Evolutionary conservation across 2,797 vertebrate genomes (phyloP).

Genomic region (Chelidonichthys spinosus): DNA sequence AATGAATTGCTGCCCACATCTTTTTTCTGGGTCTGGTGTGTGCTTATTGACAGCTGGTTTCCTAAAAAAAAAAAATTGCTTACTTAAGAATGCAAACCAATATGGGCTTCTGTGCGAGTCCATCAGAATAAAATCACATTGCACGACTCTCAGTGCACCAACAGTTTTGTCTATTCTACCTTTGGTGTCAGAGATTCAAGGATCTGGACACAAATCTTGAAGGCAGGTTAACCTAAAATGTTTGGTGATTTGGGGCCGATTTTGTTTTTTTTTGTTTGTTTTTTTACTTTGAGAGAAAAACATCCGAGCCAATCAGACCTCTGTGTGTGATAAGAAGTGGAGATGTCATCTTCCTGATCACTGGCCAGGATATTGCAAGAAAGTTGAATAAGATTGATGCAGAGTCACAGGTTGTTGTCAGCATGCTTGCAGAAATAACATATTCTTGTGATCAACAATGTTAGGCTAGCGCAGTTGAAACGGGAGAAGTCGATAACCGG

Average conservation of each 20-base stretch:
- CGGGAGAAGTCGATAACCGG: neutral
- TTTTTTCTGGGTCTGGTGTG: neutral
- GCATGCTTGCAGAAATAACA: neutral
- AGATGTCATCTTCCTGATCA: neutral
- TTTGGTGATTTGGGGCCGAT: neutral
- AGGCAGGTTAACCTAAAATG: neutral
- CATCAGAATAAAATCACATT: neutral
- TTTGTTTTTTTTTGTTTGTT: too few relatives aligned
- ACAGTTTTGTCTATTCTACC: neutral
- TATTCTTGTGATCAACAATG: neutral
- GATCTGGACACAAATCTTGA: neutral
- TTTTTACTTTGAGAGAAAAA: neutral
- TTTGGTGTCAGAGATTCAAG: neutral
- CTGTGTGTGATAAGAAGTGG: neutral
- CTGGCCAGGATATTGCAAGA: neutral
- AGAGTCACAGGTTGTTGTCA: constrained; percentile 1
- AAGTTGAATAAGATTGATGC: neutral
- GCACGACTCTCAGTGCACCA: neutral
- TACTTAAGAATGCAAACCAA: neutral
- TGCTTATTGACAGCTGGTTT: neutral
- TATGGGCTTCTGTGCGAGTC: neutral
- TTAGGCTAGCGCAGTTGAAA: too few relatives aligned
- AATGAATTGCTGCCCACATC: neutral
- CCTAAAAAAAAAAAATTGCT: neutral
- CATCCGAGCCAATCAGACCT: neutral